Evolutionary conservation across 35 echinoderm and acorn worm genomes (phyloP).

Genomic region (Amphiura filiformis): DNA sequence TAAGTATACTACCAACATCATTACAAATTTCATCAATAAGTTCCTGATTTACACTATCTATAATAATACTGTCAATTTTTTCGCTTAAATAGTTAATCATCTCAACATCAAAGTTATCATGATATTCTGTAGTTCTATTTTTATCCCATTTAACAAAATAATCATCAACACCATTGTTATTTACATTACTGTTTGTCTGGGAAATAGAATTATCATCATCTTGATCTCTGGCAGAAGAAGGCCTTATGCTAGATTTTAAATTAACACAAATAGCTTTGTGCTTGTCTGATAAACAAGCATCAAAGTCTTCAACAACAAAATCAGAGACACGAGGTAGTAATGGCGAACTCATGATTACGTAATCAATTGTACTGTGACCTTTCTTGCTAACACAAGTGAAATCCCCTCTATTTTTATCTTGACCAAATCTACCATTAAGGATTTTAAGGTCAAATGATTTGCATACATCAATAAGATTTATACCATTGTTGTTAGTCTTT

Average conservation of each 20-base stretch:
- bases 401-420: constrained; percentile 23
- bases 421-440: constrained; percentile 39
- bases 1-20: constrained; percentile 13
- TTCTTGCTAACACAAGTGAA: constrained; percentile 40
- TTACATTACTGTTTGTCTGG: no score
- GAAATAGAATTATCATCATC: no score
- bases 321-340: constrained; percentile 6
- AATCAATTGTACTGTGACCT: not conserved
- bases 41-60: not conserved
- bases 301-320: constrained; percentile 19
- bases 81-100: not conserved
- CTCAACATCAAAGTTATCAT: not conserved
- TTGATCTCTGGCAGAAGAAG: no score
- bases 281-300: constrained; percentile 38
- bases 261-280: not conserved
- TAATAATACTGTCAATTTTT: no score
- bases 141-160: not conserved
- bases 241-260: no score
- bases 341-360: constrained; percentile 14
- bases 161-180: no score
- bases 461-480: constrained; percentile 33
- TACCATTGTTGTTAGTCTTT: constrained; percentile 35
- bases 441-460: constrained; percentile 25
- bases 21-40: constrained; percentile 14
- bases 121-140: not conserved